Percentiles rank a stretch among this genome's conserved stretches.
phyloP scores from a whole-genome alignment of 2,113 vertebrate species.

The Indri indri region DNA sequence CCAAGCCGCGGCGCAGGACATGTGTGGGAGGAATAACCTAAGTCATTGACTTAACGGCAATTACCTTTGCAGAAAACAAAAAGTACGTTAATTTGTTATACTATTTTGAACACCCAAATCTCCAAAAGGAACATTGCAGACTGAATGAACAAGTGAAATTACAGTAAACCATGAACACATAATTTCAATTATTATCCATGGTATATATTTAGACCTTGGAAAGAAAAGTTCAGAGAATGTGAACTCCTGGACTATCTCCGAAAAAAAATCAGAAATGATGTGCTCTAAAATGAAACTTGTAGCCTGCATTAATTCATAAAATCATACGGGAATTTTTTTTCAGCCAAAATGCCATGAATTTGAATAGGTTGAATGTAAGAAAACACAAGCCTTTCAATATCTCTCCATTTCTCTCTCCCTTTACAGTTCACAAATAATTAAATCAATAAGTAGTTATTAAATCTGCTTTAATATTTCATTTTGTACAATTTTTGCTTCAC shows the following conservation, averaged over 20 bases:
- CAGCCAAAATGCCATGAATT: background rate
- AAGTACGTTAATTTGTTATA: background rate
- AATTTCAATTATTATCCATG: background rate
- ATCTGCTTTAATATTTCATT: background rate
- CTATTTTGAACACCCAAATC: background rate
- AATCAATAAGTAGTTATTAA: background rate
- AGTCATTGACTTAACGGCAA: background rate
- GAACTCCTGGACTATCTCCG: background rate
- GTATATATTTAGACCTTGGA: background rate
- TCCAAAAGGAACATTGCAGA: background rate
- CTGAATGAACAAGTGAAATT: background rate
- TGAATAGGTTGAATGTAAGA: background rate
- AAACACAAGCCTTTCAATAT: background rate
- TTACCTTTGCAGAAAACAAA: background rate
- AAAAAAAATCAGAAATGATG: background rate
- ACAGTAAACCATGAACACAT: accelerated
- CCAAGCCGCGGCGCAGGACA: background rate
- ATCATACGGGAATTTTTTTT: background rate
- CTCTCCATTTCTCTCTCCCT: background rate
- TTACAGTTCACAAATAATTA: background rate
- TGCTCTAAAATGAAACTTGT: background rate
- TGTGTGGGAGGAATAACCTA: background rate
- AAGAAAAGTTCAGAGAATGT: background rate
- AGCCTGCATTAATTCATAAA: background rate
- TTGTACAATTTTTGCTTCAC: background rate